Evolutionary conservation across 2,113 vertebrate species (phyloP), one percentile per base, ranked within the genome.

Genomic region (Antigone vipio): DNA sequence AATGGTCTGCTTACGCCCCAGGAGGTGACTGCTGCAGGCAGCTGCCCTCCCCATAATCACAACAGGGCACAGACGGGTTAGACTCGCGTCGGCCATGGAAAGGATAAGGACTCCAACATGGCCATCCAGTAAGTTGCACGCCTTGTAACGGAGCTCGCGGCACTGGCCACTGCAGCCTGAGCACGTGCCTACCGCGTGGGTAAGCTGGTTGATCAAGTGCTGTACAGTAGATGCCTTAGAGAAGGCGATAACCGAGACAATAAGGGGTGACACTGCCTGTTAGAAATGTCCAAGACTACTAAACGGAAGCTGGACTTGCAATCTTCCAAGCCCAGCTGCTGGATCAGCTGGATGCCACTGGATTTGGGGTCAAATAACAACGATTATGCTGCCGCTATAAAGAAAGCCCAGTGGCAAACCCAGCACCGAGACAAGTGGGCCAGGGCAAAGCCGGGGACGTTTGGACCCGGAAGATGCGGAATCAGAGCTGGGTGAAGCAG

Each of bases 361-460:
- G 29, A 53, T 52, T 15, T 47, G 29, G 23, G 60, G 20, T 67
- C 53, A 92, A n/a, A 29, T 6, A n/a, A n/a, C 27, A 24, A 12
- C 11, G 34, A 60, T 21, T 16, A 30, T 4, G 14, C 34, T 67
- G 52, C 52, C 3, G 3, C 34, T 38, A n/a, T 29, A n/a, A 59
- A 53, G 45, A 53, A 73, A 80, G 5, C 13, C 20, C 67, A 35
- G 7, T 1, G 21, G 60, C 45, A 85, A 66, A 73, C 4, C 34
- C 89, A 85, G 66, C 3, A 2, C 26, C 0, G 1, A 49, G 52
- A 66, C 19, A 32, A 58, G 27, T 0, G 3, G 38, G 19, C 32
- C 66, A 53, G 18, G 45, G 45, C 16, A 53, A 53, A 47, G 38
- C 12, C 5, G 13, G 27, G 18, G 50, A 50, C 3, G 2, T 35